Evolutionary conservation across 2,797 vertebrate genomes (phyloP), one percentile per base, ranked within the genome.

Genomic region (Cuculus canorus): DNA sequence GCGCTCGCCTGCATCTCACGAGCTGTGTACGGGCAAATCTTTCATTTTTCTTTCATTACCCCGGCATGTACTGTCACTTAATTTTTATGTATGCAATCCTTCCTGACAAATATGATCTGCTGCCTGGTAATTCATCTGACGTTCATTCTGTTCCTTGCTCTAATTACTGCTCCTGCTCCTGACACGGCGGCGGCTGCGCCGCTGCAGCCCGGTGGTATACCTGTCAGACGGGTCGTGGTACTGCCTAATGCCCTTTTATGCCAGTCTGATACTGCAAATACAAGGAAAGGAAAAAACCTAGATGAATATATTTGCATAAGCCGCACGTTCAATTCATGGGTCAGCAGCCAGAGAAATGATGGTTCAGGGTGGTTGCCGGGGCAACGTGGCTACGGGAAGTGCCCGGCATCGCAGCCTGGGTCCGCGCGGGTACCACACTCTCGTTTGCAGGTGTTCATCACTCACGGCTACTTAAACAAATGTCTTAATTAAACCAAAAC

Each of bases 101-200:
- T 96, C 97, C 97, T 98, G 98, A 98, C 98, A 98, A 98, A 98
- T 98, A 97, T 98, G 98, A 98, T 98, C 97, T 97, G 97, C 97
- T 97, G 97, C 97, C 97, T 96, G 96, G 97, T 98, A 98, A 98
- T 98, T 97, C 96, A 86, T 97, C 96, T 98, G 98, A 98, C 98
- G 97, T 98, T 97, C 97, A 94, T 98, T 97, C 97, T 97, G 97
- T 96, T 97, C 98, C 84, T 93, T 52, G 95, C 98, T 97, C 98
- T 98, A 98, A 98, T 98, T 98, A 98, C 27, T 24, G 97, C 97
- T 97, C 96, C 97, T 72, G 69, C 91, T 89, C 88, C 97, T 96
- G 98, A 95, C 96, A 92, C 84, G 5, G 87, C 86, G 59, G 96
- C 93, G 82, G 97, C 92, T 80, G 57, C 23, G 84, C 97, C 92